Evolutionary conservation across 35 echinoderm and acorn worm species (phyloP).

Genomic region (Chiridota heheva): DNA sequence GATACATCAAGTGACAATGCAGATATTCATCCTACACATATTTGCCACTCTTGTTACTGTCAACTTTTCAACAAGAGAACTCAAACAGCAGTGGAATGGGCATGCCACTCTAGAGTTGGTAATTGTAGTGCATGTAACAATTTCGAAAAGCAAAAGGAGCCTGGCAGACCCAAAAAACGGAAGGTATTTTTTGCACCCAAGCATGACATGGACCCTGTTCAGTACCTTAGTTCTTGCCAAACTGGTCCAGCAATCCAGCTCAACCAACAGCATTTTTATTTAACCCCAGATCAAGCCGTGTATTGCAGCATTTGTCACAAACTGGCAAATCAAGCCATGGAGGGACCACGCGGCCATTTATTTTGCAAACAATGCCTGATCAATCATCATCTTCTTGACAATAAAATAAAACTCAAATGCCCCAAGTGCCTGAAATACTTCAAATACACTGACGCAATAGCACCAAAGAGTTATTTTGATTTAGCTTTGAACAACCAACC

Average conservation of each 20-base stretch:
- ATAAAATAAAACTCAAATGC: neutral
- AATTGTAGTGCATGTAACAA: neutral
- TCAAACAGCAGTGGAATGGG: slow-evolving; percentile 1
- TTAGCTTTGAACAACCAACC: neutral
- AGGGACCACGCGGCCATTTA: slow-evolving; percentile 2
- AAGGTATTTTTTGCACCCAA: neutral
- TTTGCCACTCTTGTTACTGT: slow-evolving; percentile 24
- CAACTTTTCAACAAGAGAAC: slow-evolving; percentile 1
- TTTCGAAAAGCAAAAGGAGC: neutral
- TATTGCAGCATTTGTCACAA: neutral
- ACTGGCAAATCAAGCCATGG: neutral
- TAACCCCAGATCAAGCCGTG: neutral
- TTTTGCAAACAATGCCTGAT: no score
- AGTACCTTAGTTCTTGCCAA: neutral
- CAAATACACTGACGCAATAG: neutral
- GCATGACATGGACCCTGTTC: neutral
- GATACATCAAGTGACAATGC: neutral
- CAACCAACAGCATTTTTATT: neutral
- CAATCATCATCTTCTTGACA: slow-evolving; percentile 11
- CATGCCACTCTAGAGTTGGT: slow-evolving; percentile 11
- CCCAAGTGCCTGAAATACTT: neutral
- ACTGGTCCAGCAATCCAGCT: neutral
- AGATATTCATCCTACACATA: slow-evolving; percentile 8
- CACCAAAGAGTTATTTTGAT: slow-evolving; percentile 17
- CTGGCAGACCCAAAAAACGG: neutral